phyloP scores from a whole-genome alignment of 1,140 invertebrate genomes.

The Drosophila ercepeae region DNA sequence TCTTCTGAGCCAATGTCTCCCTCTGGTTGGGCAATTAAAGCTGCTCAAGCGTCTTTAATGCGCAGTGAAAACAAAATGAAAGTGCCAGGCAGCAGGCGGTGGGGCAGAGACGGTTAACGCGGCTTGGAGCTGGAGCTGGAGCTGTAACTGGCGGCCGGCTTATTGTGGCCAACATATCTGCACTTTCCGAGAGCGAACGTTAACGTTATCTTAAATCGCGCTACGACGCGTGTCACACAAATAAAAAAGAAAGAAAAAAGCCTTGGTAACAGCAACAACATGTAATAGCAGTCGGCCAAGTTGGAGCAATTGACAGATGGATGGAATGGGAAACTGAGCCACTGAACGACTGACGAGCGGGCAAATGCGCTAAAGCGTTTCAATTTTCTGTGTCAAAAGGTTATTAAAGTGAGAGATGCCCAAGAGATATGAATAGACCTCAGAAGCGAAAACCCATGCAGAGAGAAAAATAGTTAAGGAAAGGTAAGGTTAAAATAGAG shows the following conservation, averaged over 20 bases:
- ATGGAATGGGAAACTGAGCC: conserved; percentile 15
- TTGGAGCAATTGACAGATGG: conserved; percentile 17
- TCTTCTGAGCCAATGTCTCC: conserved; percentile 30
- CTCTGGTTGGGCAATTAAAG: conserved; percentile 73
- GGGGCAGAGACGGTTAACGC: conserved; percentile 27
- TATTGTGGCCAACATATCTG: conserved; percentile 40
- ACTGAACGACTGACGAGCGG: conserved; percentile 30
- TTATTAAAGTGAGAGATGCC: conserved; percentile 69
- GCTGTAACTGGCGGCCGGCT: conserved; percentile 35
- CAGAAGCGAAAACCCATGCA: conserved; percentile 11
- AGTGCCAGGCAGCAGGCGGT: conserved; percentile 49
- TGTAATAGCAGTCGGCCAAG: background rate
- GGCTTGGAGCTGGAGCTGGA: conserved; percentile 25
- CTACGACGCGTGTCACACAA: conserved; percentile 58
- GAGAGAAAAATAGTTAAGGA: background rate
- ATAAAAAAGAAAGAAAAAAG: conserved; percentile 18
- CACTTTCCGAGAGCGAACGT: conserved; percentile 26
- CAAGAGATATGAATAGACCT: conserved; percentile 33
- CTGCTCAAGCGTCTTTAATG: conserved; percentile 78
- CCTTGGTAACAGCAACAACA: conserved; percentile 5
- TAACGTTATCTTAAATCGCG: conserved; percentile 59
- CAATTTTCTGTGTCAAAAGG: conserved; percentile 77
- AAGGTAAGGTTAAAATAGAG: background rate
- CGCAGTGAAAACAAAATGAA: conserved; percentile 79
- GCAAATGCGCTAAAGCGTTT: conserved; percentile 71